Evolutionary conservation across 2,888 invertebrate species (phyloP), one percentile per base, ranked within the genome.

Genomic region (Acanthacorydalis orientalis): DNA sequence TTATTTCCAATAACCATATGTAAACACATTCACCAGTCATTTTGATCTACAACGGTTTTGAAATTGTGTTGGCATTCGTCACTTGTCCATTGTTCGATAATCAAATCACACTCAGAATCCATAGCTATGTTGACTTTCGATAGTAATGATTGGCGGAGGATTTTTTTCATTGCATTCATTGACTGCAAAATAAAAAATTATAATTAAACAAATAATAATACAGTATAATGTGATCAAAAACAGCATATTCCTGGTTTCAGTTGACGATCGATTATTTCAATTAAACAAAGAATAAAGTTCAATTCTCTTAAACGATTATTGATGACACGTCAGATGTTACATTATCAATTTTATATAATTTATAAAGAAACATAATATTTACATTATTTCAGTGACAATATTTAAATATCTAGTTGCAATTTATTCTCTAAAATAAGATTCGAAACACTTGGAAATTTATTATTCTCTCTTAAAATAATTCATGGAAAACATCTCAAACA

Each of bases 21-120:
- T 23, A 23, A 23, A 23, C 23, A 37, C n/a, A 37, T 31, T 46
- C 49, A 52, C 52, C 51, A 52, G 46, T 52, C 50, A 41, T 44
- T 48, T 48, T 55, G 52, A 31, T 52, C 40, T 41, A 51, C 49
- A 14, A 54, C 54, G 49, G 51, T 54, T 38, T 51, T 50, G 51
- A 67, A 65, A 50, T 59, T 62, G 51, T 65, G 70, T 60, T 83
- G 83, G 54, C 84, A 86, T 57, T 83, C 83, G 0, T 68, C 59
- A 2, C 82, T 79, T 51, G 74, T 73, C 88, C 88, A 89, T 57
- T 82, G 79, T 52, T 83, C 74, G 6, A 78, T 67, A 50, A 88
- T 69, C 32, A 81, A 64, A 55, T 77, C 75, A 48, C 76, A 73
- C 63, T 86, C 85, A 4, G 73, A 70, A 53, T 80, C 78, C 57